These are phyloP conservation scores for Panthera leo DNA, from an alignment of 2,113 vertebrate species.

Conservation along the genomic window DNA sequence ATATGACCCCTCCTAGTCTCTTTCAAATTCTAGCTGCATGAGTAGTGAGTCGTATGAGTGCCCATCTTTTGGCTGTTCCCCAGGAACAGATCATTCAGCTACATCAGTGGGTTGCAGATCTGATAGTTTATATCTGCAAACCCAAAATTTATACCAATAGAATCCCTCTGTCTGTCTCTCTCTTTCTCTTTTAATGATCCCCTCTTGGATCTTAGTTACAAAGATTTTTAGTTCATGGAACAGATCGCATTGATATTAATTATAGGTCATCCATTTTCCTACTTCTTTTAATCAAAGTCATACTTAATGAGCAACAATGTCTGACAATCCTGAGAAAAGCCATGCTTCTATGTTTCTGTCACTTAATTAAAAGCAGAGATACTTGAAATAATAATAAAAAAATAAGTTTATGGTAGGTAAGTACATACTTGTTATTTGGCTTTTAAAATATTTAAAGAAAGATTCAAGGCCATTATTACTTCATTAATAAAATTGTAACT, in stretches of 20 bases:
- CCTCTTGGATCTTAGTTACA: not conserved
- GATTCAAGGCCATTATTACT: not conserved
- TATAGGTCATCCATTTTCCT: not conserved
- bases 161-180: not conserved
- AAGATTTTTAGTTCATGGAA: slow-evolving; percentile 21
- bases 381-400: not conserved
- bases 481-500: not conserved
- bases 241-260: not conserved
- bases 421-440: not conserved
- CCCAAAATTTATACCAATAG: not conserved
- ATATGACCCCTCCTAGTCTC: not conserved
- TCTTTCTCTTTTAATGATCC: not conserved
- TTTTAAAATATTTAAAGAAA: slow-evolving; percentile 38
- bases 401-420: not conserved
- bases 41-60: not conserved
- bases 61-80: not conserved
- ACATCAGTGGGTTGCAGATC: not conserved
- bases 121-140: not conserved
- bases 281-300: slow-evolving; percentile 10
- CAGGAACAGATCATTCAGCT: not conserved
- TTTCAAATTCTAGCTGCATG: slow-evolving; percentile 10
- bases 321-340: not conserved
- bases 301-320: not conserved
- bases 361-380: slow-evolving; percentile 44
- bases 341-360: not conserved